phyloP scores from a whole-genome alignment of 2,888 invertebrate genomes.

The Pristionchus mayeri region DNA sequence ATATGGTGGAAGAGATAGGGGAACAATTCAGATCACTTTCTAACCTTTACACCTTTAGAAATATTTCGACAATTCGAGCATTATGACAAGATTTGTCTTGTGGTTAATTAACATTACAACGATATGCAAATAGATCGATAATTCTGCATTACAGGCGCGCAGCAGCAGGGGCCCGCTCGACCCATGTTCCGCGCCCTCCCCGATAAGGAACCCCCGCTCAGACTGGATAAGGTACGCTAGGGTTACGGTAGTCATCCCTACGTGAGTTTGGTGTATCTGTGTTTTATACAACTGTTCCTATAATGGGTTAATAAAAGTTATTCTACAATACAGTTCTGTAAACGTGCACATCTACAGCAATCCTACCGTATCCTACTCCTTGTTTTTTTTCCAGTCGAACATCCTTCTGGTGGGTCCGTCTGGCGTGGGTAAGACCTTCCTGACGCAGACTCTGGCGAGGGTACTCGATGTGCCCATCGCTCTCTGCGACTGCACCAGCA shows the following conservation, averaged over 20 bases:
- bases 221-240: constrained; percentile 41
- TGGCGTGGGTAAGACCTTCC: constrained; percentile 91
- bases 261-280: no score
- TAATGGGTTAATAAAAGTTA: no score
- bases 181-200: constrained; percentile 64
- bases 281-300: no score
- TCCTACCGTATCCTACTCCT: no score
- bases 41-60: no score
- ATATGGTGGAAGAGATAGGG: neutral
- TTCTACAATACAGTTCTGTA: no score
- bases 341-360: no score
- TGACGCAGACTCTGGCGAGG: constrained; percentile 95
- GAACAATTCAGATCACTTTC: neutral
- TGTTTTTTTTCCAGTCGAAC: constrained; percentile 95
- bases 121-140: neutral
- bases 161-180: constrained; percentile 43
- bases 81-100: neutral
- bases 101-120: no score
- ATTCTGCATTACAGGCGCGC: neutral
- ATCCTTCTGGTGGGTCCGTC: constrained; percentile 96
- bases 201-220: constrained; percentile 58
- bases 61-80: no score
- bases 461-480: constrained; percentile 93
- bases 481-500: constrained; percentile 73
- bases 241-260: neutral